Evolutionary conservation across 2,113 vertebrate genomes (phyloP).

Genomic region (Limanda limanda): DNA sequence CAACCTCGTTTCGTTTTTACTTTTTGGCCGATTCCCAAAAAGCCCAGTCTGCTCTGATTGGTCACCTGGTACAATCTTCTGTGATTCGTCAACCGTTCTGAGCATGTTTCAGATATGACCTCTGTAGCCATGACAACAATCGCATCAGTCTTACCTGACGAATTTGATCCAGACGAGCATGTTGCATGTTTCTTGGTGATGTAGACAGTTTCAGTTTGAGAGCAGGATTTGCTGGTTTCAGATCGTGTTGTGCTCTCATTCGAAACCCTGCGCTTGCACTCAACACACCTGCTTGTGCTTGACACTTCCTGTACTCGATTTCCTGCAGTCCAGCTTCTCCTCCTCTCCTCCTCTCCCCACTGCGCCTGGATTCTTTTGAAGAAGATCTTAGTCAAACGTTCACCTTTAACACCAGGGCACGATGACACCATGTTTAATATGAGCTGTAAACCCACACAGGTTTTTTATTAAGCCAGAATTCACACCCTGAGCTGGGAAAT

Average conservation of each 20-base stretch:
- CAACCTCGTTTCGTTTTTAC: too few relatives aligned
- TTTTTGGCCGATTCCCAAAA: background rate
- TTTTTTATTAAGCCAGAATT: constrained; percentile 9
- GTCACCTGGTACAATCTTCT: background rate
- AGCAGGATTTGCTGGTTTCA: too few relatives aligned
- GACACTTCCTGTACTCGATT: too few relatives aligned
- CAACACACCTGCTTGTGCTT: too few relatives aligned
- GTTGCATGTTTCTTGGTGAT: background rate
- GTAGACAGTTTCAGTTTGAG: too few relatives aligned
- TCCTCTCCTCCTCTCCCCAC: background rate
- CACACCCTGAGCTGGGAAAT: background rate
- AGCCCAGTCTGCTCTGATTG: background rate
- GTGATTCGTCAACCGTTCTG: background rate
- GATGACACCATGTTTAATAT: background rate
- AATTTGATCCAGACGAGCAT: background rate
- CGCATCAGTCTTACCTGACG: too few relatives aligned
- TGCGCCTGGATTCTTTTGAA: too few relatives aligned
- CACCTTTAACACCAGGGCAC: background rate
- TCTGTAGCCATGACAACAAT: background rate
- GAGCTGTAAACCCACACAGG: background rate
- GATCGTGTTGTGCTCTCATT: too few relatives aligned
- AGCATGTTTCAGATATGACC: background rate
- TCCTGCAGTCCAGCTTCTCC: too few relatives aligned
- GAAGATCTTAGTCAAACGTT: too few relatives aligned
- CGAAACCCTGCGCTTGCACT: too few relatives aligned